Percentiles rank a stretch among this genome's conserved stretches.
phyloP scores from a whole-genome alignment of 2,797 vertebrate genomes.

The Eupleurogrammus muticus region DNA sequence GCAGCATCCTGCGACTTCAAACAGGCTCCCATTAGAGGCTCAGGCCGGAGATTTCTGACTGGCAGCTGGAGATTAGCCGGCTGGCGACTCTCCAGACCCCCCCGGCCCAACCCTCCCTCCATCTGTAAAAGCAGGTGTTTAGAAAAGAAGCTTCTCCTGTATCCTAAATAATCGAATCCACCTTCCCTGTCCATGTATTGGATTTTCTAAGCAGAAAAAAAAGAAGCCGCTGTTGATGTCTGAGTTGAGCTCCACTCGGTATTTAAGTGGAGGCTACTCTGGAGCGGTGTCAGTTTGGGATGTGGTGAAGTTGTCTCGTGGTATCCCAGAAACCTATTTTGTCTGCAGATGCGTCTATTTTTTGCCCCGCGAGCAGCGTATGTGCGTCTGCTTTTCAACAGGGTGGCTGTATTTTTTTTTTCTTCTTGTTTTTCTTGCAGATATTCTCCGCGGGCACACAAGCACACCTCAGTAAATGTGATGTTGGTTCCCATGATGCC shows the following conservation, averaged over 20 bases:
- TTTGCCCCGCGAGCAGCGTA: conserved; percentile 51
- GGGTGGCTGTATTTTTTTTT: conserved; percentile 48
- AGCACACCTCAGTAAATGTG: conserved; percentile 26
- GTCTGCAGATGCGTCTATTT: conserved; percentile 67
- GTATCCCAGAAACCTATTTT: conserved; percentile 61
- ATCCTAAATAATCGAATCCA: background rate
- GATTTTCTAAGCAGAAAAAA: conserved; percentile 4
- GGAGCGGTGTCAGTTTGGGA: conserved; percentile 48
- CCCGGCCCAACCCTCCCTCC: conserved; percentile 10
- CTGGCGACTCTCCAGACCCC: conserved; percentile 48
- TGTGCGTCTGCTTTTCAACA: conserved; percentile 51
- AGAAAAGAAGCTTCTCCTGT: conserved; percentile 16
- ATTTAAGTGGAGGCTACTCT: conserved; percentile 43
- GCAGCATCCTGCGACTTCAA: conserved; percentile 55
- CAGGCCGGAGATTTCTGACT: conserved; percentile 47
- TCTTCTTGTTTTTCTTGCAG: conserved; percentile 31
- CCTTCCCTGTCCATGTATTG: background rate
- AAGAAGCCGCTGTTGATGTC: conserved; percentile 17
- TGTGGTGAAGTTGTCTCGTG: conserved; percentile 72
- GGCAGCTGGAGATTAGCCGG: conserved; percentile 46
- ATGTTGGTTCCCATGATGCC: conserved; percentile 16
- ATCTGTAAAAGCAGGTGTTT: conserved; percentile 47
- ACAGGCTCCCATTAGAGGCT: conserved; percentile 43
- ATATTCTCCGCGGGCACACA: conserved; percentile 34
- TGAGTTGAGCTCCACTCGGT: conserved; percentile 43